phyloP scores from a whole-genome alignment of 1,140 invertebrate species.

The Drosophila pachea region DNA sequence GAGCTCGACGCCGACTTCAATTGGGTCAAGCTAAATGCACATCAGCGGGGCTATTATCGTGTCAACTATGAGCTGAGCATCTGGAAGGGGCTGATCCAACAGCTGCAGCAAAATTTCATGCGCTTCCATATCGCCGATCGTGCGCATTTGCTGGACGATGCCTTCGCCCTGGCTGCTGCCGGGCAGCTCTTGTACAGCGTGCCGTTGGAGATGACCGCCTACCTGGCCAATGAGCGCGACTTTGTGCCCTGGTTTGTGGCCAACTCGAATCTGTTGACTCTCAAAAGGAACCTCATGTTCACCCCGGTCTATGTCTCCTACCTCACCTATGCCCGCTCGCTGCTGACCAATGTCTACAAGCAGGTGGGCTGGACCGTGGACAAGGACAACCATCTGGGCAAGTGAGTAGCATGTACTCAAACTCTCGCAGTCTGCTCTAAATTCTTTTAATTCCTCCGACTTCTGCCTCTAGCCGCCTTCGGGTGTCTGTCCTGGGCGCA shows the following conservation, averaged over 20 bases:
- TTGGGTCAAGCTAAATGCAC: constrained; percentile 92
- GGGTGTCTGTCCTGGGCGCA: constrained; percentile 81
- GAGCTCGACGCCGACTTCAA: constrained; percentile 56
- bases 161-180: constrained; percentile 89
- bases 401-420: background rate
- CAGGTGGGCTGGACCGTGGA: constrained; percentile 82
- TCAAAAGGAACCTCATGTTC: constrained; percentile 81
- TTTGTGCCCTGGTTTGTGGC: constrained; percentile 88
- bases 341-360: constrained; percentile 80
- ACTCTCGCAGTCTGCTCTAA: background rate
- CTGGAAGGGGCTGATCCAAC: constrained; percentile 84
- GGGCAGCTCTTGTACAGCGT: constrained; percentile 83
- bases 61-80: constrained; percentile 87
- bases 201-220: constrained; percentile 84
- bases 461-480: constrained; percentile 79
- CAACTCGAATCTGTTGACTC: constrained; percentile 79
- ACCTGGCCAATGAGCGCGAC: constrained; percentile 84
- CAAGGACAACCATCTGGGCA: constrained; percentile 79
- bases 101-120: constrained; percentile 76
- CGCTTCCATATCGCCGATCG: constrained; percentile 86
- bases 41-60: constrained; percentile 91
- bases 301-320: constrained; percentile 82
- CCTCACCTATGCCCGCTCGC: constrained; percentile 81
- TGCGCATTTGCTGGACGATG: constrained; percentile 91
- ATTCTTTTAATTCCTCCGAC: background rate